Evolutionary conservation across 2,888 invertebrate genomes (phyloP), one percentile per base, ranked within the genome.

Genomic region (Salticus scenicus): DNA sequence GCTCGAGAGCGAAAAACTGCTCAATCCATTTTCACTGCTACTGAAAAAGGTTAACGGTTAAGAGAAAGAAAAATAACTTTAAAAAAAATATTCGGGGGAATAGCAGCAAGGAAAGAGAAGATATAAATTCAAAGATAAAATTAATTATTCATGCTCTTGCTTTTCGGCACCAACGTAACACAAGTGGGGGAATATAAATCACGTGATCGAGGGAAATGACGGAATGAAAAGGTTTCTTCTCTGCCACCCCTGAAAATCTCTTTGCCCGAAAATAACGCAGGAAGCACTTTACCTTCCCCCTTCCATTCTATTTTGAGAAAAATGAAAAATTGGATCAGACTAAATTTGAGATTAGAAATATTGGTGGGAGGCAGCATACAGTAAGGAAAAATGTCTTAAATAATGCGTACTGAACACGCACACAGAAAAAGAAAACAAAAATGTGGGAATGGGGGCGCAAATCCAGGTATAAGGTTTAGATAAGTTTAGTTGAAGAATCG

Each of bases 91-190:
- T 24, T 1, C 57, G 24, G 57, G 57, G 57, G 57, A 57, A 24
- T 4, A 24, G 2, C 24, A 24, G 57, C 37, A 10, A 37, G 37
- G 37, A 4, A 37, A 37, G 37, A 37, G 57, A 57, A 24, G 57
- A 57, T 57, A 57, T 57, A 57, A 57, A 57, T 57, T 57, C 57
- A 57, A 24, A 57, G 57, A 57, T 57, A 57, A 57, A 57, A 57
- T 57, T 57, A 57, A 57, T 57, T 57, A 57, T 57, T 57, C 57
- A 57, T 57, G 57, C 57, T 57, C 57, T 57, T 57, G 57, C 57
- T 57, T 57, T 57, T 57, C 57, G 57, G 57, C 57, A 57, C 57
- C 57, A 57, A 24, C 57, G 57, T 57, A 57, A 57, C 57, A 57
- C 57, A 57, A 57, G 57, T 57, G 57, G 57, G 57, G 57, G 57